These are phyloP conservation scores for Ostrea edulis DNA, from an alignment of 1,140 invertebrate species.

Conservation along the genomic window DNA sequence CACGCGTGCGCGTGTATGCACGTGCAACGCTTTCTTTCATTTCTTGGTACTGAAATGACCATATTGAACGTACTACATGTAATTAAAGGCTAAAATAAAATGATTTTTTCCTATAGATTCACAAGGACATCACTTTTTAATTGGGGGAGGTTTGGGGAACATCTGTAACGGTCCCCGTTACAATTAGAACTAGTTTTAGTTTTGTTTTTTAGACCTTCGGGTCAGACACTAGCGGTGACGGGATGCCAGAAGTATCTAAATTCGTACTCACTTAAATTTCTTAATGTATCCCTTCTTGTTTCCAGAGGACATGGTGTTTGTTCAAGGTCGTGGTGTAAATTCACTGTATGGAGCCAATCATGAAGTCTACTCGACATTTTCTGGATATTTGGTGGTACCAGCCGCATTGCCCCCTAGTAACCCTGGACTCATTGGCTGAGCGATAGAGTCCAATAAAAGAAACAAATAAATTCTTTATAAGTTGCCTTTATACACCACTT, in stretches of 20 bases:
- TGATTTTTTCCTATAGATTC: too few relatives aligned
- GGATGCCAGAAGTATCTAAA: not conserved
- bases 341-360: slow-evolving; percentile 59
- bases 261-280: not conserved
- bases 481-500: not conserved
- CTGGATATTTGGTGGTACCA: slow-evolving; percentile 59
- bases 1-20: too few relatives aligned
- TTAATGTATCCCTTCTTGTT: slow-evolving; percentile 5
- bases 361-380: slow-evolving; percentile 65
- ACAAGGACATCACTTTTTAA: too few relatives aligned
- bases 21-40: too few relatives aligned
- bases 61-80: too few relatives aligned
- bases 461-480: not conserved
- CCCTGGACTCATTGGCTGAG: not conserved
- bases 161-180: too few relatives aligned
- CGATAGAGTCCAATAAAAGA: not conserved
- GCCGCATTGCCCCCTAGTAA: slow-evolving; percentile 30
- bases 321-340: slow-evolving; percentile 58
- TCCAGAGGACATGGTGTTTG: slow-evolving; percentile 59
- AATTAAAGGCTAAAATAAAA: too few relatives aligned
- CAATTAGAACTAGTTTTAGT: too few relatives aligned
- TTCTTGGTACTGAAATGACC: too few relatives aligned
- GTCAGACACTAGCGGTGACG: not conserved
- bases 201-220: not conserved
- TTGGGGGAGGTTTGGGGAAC: too few relatives aligned